Evolutionary conservation across 2,113 vertebrate species (phyloP).

Genomic region (Campylorhamphus procurvoides): DNA sequence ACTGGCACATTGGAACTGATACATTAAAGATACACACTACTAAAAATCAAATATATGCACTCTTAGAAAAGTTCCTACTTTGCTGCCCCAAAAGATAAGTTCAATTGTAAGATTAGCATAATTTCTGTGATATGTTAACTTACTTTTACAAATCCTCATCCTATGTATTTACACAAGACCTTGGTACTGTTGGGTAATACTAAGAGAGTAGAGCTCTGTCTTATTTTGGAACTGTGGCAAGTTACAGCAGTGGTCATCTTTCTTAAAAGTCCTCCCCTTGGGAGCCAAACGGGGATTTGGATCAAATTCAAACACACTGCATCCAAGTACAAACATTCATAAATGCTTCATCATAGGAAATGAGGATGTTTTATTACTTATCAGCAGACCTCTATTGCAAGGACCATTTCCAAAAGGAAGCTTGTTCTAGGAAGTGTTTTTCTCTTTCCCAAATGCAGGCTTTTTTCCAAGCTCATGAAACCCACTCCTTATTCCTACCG

Average conservation of each 20-base stretch:
- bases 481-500: not conserved
- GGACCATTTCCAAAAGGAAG: not conserved
- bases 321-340: not conserved
- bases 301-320: not conserved
- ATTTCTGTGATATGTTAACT: not conserved
- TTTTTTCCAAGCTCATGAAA: slow-evolving; percentile 13
- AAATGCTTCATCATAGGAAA: slow-evolving; percentile 13
- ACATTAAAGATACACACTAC: not conserved
- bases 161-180: not conserved
- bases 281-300: not conserved
- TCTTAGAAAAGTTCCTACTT: not conserved
- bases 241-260: accelerated
- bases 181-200: not conserved
- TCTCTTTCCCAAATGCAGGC: not conserved
- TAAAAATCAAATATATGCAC: not conserved
- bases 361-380: not conserved
- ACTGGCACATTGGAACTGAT: not conserved
- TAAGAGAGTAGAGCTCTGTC: not conserved
- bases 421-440: not conserved
- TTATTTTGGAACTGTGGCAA: not conserved
- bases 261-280: not conserved
- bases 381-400: not conserved
- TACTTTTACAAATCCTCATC: not conserved
- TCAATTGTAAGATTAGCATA: not conserved
- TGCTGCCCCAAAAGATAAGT: not conserved